Evolutionary conservation across 2,113 vertebrate species (phyloP).

Genomic region (Pachypanchax playfairii): DNA sequence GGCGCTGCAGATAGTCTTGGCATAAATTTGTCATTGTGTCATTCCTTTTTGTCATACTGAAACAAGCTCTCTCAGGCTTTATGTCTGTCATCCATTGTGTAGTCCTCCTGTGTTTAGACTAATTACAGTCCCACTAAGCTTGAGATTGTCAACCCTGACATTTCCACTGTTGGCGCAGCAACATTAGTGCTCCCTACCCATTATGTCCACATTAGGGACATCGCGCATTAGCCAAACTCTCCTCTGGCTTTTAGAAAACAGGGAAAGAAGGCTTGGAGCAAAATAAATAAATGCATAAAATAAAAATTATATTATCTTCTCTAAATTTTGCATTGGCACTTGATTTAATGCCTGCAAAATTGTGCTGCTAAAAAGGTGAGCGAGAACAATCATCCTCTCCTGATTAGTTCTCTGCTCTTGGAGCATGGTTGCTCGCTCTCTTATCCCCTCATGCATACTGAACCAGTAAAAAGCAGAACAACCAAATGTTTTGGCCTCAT

Average conservation of each 20-base stretch:
- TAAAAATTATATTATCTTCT: slow-evolving; percentile 33
- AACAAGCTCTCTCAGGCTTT: slow-evolving; percentile 8
- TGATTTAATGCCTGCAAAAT: slow-evolving; percentile 57
- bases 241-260: slow-evolving; percentile 33
- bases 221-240: slow-evolving; percentile 43
- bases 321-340: slow-evolving; percentile 49
- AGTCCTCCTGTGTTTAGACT: slow-evolving; percentile 46
- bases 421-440: slow-evolving; percentile 30
- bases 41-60: slow-evolving; percentile 4
- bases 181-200: slow-evolving; percentile 44
- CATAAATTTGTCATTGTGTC: slow-evolving; percentile 52
- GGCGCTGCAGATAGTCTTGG: slow-evolving; percentile 18
- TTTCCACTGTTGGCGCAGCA: slow-evolving; percentile 50
- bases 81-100: slow-evolving; percentile 5
- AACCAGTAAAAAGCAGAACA: slow-evolving; percentile 28
- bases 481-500: slow-evolving; percentile 42
- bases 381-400: slow-evolving; percentile 59
- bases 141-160: slow-evolving; percentile 52
- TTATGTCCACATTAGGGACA: slow-evolving; percentile 52
- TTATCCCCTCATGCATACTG: slow-evolving; percentile 64
- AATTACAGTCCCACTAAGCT: slow-evolving; percentile 52
- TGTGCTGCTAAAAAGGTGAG: slow-evolving; percentile 53
- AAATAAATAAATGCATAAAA: slow-evolving; percentile 13
- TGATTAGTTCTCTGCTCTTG: slow-evolving; percentile 54
- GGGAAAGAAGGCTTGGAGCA: not conserved